These are phyloP conservation scores for Sarcophaga variegata DNA, from an alignment of 2,888 invertebrate genomes.

Conservation along the genomic window DNA sequence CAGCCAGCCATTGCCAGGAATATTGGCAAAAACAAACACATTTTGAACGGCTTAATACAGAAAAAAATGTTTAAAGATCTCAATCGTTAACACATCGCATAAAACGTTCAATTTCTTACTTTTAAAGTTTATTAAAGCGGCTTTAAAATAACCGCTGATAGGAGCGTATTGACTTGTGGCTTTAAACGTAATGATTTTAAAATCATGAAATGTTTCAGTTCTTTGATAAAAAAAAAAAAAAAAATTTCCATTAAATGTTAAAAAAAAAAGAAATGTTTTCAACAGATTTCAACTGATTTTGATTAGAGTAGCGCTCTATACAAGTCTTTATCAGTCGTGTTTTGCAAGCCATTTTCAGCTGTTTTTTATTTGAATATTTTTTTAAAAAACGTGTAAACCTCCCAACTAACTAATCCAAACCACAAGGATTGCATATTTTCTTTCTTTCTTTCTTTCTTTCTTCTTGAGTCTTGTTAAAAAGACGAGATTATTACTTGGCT, in stretches of 20 bases:
- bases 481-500: constrained; percentile 47
- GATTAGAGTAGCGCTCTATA: too few relatives aligned
- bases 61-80: constrained; percentile 68
- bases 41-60: constrained; percentile 60
- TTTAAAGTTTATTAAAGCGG: constrained; percentile 43
- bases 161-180: too few relatives aligned
- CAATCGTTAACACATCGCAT: constrained; percentile 69
- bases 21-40: constrained; percentile 66
- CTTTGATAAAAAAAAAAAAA: too few relatives aligned
- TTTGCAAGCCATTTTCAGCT: not conserved
- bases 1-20: constrained; percentile 63
- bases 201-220: too few relatives aligned
- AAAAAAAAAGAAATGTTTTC: too few relatives aligned
- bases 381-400: constrained; percentile 15
- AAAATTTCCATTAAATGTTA: too few relatives aligned
- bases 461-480: constrained; percentile 3
- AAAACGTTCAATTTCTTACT: constrained; percentile 69
- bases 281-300: too few relatives aligned
- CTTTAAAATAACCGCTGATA: not conserved
- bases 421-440: constrained; percentile 31
- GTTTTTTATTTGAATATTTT: constrained; percentile 19
- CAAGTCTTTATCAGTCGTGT: too few relatives aligned
- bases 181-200: too few relatives aligned
- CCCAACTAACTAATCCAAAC: constrained; percentile 26
- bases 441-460: not conserved